Conservation (phyloP, 2,797 vertebrate genomes). For the Percopsis omiscomaycus region DNA sequence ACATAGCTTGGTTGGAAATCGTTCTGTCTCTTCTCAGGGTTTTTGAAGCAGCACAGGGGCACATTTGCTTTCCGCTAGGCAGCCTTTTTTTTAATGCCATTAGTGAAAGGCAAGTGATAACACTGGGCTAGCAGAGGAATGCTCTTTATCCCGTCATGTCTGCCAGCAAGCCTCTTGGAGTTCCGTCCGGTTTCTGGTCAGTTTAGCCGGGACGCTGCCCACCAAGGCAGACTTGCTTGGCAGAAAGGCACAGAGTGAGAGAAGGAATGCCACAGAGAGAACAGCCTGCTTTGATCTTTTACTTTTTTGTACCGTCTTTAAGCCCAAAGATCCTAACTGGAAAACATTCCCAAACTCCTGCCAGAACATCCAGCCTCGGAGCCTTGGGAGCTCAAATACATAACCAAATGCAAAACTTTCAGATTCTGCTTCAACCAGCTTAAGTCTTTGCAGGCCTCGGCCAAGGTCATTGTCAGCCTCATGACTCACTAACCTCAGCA, state of each 20-base stretch:
- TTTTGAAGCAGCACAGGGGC: constrained; percentile 51
- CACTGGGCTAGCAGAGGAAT: constrained; percentile 49
- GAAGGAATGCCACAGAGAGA: constrained; percentile 41
- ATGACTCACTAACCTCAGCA: not conserved
- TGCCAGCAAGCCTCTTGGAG: constrained; percentile 46
- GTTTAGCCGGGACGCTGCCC: constrained; percentile 31
- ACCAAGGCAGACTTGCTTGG: constrained; percentile 54
- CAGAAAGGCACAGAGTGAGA: constrained; percentile 14
- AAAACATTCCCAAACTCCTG: constrained; percentile 31
- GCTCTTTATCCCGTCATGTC: constrained; percentile 55
- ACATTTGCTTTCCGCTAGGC: constrained; percentile 42
- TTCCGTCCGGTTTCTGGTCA: constrained; percentile 48
- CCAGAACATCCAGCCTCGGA: constrained; percentile 4
- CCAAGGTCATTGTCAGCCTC: not conserved
- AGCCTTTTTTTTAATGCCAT: constrained; percentile 53
- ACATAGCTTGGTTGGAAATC: constrained; percentile 44
- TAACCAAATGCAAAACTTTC: constrained; percentile 6
- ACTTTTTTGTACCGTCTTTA: constrained; percentile 58
- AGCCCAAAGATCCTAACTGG: constrained; percentile 15
- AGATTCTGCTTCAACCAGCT: not conserved
- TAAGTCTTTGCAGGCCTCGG: not conserved
- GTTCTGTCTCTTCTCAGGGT: constrained; percentile 42
- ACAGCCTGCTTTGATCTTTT: constrained; percentile 55
- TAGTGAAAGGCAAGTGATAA: constrained; percentile 64
- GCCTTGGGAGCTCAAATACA: constrained; percentile 13